These are phyloP conservation scores for Encarsia formosa DNA, from an alignment of 2,888 invertebrate species.

Conservation along the genomic window DNA sequence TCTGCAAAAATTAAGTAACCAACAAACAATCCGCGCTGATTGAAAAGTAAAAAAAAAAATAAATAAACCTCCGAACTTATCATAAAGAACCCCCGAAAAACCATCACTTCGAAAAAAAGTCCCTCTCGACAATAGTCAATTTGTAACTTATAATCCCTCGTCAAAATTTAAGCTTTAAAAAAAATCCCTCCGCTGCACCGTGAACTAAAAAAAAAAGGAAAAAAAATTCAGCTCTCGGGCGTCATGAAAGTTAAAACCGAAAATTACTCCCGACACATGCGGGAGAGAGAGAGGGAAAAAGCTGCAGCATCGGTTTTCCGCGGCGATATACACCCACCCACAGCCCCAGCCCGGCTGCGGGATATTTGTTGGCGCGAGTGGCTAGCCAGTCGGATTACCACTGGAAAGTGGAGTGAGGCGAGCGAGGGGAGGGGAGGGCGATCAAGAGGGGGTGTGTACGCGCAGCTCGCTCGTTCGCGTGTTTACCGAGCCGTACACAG, in stretches of 20 bases:
- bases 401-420: conserved; percentile 40
- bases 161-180: too few species aligned
- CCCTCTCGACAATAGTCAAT: too few species aligned
- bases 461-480: background rate
- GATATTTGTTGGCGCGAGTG: conserved; percentile 52
- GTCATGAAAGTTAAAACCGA: conserved; percentile 19
- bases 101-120: too few species aligned
- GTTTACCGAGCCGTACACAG: background rate
- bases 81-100: too few species aligned
- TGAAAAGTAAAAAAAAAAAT: too few species aligned
- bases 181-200: too few species aligned
- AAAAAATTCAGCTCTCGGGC: background rate
- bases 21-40: too few species aligned
- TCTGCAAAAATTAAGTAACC: too few species aligned
- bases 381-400: conserved; percentile 52
- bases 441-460: too few species aligned
- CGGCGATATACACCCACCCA: too few species aligned
- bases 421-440: conserved; percentile 29
- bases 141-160: too few species aligned
- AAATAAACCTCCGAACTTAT: too few species aligned
- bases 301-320: background rate
- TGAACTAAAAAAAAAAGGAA: background rate
- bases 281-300: conserved; percentile 3
- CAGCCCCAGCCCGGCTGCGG: conserved; percentile 28
- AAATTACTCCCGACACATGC: conserved; percentile 20